These are phyloP conservation scores for Amiota mariae DNA, from an alignment of 2,888 invertebrate genomes.

Conservation along the genomic window DNA sequence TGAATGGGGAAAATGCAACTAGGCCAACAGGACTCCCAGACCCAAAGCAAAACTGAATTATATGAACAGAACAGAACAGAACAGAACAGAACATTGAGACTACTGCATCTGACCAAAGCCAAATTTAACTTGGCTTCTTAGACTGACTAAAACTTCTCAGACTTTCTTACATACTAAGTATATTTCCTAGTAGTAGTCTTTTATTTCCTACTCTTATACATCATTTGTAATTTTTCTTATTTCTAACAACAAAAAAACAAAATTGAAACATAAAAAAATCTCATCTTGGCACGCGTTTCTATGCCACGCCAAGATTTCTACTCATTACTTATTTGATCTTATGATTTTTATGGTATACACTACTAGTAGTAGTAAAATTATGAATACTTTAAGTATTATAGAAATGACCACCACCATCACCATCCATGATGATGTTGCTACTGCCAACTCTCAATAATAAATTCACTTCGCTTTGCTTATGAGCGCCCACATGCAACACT, in stretches of 20 bases:
- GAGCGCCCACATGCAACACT: too few relatives aligned
- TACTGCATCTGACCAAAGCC: too few relatives aligned
- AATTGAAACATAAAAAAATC: neutral
- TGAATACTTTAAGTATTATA: too few relatives aligned
- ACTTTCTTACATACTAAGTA: neutral
- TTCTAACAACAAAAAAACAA: slow-evolving; percentile 26
- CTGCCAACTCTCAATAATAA: too few relatives aligned
- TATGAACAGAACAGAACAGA: too few relatives aligned
- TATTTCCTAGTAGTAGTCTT: slow-evolving; percentile 39
- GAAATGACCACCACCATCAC: slow-evolving; percentile 31
- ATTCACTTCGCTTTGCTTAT: too few relatives aligned
- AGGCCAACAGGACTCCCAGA: neutral
- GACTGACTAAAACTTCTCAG: too few relatives aligned
- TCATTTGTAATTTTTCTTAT: neutral
- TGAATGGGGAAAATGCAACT: neutral
- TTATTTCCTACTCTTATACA: neutral
- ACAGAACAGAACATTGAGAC: too few relatives aligned
- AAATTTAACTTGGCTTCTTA: too few relatives aligned
- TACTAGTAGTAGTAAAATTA: slow-evolving; percentile 26
- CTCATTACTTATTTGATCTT: slow-evolving; percentile 55
- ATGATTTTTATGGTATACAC: slow-evolving; percentile 51
- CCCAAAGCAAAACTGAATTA: neutral
- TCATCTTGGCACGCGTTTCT: slow-evolving; percentile 43
- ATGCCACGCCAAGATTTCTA: slow-evolving; percentile 44
- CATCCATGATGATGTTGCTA: neutral